Evolutionary conservation across 2,888 invertebrate genomes (phyloP).

Genomic region (Andrena praecox): DNA sequence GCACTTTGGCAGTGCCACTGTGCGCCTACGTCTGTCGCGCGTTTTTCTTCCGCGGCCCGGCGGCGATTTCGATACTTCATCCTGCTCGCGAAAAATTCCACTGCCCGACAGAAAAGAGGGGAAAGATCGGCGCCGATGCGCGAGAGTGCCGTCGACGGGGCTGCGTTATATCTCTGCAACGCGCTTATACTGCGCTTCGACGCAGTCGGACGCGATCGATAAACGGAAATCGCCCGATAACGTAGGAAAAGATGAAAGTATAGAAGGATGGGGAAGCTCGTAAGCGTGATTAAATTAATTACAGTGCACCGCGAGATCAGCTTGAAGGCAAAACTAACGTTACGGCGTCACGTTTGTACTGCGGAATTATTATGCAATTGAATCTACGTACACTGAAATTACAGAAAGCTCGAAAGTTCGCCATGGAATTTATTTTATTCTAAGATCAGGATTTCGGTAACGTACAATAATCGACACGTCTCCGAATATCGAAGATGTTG

Average conservation of each 20-base stretch:
- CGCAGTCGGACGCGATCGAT: not conserved
- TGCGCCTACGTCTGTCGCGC: not conserved
- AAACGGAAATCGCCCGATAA: not conserved
- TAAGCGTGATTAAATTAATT: constrained; percentile 12
- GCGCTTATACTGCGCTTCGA: constrained; percentile 1
- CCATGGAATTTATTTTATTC: no score
- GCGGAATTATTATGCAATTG: not conserved
- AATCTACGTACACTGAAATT: no score
- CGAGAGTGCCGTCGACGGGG: not conserved
- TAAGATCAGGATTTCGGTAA: no score
- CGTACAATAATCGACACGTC: no score
- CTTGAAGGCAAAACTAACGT: not conserved
- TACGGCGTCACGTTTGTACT: not conserved
- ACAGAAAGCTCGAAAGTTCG: no score
- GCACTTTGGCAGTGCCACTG: not conserved
- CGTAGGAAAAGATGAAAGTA: constrained; percentile 8
- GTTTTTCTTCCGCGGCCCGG: not conserved
- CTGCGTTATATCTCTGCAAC: constrained; percentile 40
- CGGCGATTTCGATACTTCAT: not conserved
- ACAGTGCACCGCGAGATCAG: not conserved
- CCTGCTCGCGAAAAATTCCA: not conserved
- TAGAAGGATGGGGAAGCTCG: constrained; percentile 5
- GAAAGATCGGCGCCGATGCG: constrained; percentile 10
- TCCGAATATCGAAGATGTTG: not conserved
- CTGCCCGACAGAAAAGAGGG: constrained; percentile 2